These are phyloP conservation scores for Myripristis murdjan DNA, from an alignment of 2,797 vertebrate species.

Conservation along the genomic window DNA sequence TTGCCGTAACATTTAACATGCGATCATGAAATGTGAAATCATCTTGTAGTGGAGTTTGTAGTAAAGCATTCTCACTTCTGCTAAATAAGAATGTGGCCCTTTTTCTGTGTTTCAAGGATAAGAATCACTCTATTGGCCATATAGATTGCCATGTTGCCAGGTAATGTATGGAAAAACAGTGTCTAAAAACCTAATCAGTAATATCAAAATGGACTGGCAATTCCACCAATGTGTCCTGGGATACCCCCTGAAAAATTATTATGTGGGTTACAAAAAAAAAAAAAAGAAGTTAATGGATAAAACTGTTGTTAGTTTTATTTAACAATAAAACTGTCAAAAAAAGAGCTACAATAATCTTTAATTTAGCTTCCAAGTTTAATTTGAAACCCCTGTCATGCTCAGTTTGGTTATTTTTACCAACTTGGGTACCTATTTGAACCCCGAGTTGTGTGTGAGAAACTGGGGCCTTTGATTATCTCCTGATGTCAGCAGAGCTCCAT, in stretches of 20 bases:
- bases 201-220: no score
- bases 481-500: conserved; percentile 51
- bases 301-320: conserved; percentile 14
- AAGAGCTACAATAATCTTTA: neutral
- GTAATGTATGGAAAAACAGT: no score
- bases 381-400: conserved; percentile 29
- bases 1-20: conserved; percentile 23
- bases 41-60: neutral
- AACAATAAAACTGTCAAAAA: conserved; percentile 16
- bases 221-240: conserved; percentile 20
- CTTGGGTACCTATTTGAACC: neutral
- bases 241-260: conserved; percentile 29
- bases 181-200: no score
- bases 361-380: conserved; percentile 35
- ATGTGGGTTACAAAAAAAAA: no score
- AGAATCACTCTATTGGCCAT: no score
- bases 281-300: conserved; percentile 27
- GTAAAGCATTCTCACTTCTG: neutral
- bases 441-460: conserved; percentile 22
- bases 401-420: conserved; percentile 32
- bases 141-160: no score
- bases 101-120: conserved; percentile 41
- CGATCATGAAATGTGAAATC: neutral
- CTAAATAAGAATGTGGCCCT: conserved; percentile 17
- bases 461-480: conserved; percentile 53